Conservation (phyloP, 2,797 vertebrate species). For the Cheirogaleus major region DNA sequence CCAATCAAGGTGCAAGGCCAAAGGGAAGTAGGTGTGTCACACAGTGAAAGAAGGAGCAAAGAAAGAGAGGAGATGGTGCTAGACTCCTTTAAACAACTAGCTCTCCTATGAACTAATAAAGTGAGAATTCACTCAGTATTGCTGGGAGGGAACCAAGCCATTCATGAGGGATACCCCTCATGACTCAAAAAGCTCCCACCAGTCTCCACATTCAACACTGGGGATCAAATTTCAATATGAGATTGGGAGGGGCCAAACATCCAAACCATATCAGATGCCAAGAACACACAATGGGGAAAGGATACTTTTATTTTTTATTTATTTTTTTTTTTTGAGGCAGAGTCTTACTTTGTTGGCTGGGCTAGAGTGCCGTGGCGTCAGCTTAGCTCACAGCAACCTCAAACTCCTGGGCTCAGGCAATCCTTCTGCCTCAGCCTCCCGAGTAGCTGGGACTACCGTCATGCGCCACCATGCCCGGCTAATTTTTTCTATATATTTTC, state of each 20-base stretch:
- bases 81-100: not conserved
- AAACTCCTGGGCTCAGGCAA: too few species aligned
- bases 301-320: too few species aligned
- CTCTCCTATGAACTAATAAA: not conserved
- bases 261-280: not conserved
- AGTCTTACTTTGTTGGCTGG: too few species aligned
- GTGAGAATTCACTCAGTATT: not conserved
- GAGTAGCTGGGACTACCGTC: too few species aligned
- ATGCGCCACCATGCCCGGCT: too few species aligned
- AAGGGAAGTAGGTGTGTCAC: not conserved
- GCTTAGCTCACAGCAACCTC: too few species aligned
- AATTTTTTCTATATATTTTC: too few species aligned
- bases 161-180: not conserved
- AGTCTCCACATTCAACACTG: not conserved
- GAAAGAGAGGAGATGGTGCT: not conserved
- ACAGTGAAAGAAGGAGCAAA: not conserved
- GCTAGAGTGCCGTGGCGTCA: too few species aligned
- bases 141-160: not conserved
- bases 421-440: too few species aligned
- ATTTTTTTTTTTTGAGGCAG: too few species aligned
- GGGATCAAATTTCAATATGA: not conserved
- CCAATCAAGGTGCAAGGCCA: not conserved
- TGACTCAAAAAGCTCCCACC: not conserved
- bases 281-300: not conserved
- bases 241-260: not conserved